phyloP scores from a whole-genome alignment of 1,140 invertebrate genomes.

The Doryteuthis pealeii region DNA sequence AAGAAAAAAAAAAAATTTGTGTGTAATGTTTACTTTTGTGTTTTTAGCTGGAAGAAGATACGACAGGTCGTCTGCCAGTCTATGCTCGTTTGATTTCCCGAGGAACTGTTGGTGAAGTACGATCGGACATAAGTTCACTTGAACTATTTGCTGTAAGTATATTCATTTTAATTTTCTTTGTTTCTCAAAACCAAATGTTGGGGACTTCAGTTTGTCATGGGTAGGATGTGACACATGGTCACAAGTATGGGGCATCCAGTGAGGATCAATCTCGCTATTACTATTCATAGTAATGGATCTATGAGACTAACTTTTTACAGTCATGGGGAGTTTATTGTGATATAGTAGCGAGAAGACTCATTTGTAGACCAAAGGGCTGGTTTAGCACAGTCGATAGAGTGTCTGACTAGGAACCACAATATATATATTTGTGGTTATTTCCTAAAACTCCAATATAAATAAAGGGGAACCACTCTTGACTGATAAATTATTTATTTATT shows the following conservation, averaged over 20 bases:
- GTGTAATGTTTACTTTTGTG: too few species aligned
- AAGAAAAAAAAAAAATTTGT: too few species aligned
- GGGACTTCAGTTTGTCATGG: neutral
- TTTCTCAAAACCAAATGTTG: neutral
- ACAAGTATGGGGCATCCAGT: too few species aligned
- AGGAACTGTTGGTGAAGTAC: conserved; percentile 42
- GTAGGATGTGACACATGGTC: too few species aligned
- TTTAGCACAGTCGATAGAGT: too few species aligned
- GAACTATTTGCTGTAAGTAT: conserved; percentile 51
- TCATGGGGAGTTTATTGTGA: neutral
- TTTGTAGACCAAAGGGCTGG: neutral
- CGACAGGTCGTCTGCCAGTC: conserved; percentile 36
- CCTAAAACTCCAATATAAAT: too few species aligned
- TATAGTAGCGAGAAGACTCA: neutral
- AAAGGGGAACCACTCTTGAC: too few species aligned
- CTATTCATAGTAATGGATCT: too few species aligned
- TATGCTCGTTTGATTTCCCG: conserved; percentile 48
- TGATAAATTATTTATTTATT: too few species aligned
- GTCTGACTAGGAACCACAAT: too few species aligned
- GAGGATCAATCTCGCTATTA: too few species aligned
- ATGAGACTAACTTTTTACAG: neutral
- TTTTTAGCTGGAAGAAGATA: conserved; percentile 22
- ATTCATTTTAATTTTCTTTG: neutral
- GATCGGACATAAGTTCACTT: conserved; percentile 50
- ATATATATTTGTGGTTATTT: too few species aligned